Evolutionary conservation across 2,797 vertebrate genomes (phyloP), one percentile per base, ranked within the genome.

Genomic region (Phrynocephalus vlangalii): DNA sequence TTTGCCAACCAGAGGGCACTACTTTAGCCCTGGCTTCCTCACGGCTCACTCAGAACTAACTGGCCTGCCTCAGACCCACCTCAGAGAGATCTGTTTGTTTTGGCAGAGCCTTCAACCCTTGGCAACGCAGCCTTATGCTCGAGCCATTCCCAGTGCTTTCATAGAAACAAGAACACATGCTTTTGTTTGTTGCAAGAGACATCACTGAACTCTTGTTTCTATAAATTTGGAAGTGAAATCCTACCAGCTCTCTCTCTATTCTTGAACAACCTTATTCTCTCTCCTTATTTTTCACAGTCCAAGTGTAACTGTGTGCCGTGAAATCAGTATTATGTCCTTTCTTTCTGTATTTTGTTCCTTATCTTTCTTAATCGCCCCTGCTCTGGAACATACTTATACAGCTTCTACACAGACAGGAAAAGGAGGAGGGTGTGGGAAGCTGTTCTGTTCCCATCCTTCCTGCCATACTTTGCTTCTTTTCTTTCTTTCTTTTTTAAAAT

Each of bases 121-220:
- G 92, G 93, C 94, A 95, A 95, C 88, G 89, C 91, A 92, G 86
- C 88, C 87, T 1, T 0, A 73, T 83, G 91, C 90, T 92, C 88
- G 91, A 95, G 94, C 90, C 82, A 77, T 92, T 88, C 94, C 91
- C 67, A 1, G 68, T 1, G 56, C 52, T 0, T 87, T 82, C 93
- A 89, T 93, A 86, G 93, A 93, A 87, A 3, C 0, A 90, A 93
- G 95, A 95, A 95, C 94, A 95, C 94, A 94, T 0, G 86, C 87
- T 93, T 86, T 95, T 63, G 60, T 94, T 93, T 95, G 93, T 96
- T 95, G 94, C 92, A 90, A 88, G 79, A 95, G 90, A 95, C 90
- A 94, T 93, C 92, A 88, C 94, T 94, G 95, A 96, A 94, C 94
- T 95, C 84, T 82, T 82, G 92, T 95, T 91, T 94, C 94, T 95